phyloP scores from a whole-genome alignment of 2,797 vertebrate species.

The Morelia viridis region DNA sequence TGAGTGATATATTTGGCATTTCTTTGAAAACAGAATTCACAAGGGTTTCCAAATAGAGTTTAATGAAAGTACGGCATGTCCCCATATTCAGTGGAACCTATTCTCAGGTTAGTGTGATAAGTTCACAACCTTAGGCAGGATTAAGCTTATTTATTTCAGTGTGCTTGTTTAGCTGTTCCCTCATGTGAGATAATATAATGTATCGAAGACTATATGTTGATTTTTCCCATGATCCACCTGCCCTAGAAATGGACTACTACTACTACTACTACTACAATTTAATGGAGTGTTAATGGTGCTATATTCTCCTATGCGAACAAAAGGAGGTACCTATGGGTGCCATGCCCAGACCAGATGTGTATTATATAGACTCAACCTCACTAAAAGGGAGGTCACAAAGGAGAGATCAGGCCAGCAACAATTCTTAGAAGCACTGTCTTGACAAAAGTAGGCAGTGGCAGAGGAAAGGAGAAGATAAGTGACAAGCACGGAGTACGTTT shows the following conservation, averaged over 20 bases:
- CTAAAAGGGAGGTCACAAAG: no score
- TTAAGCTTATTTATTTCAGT: neutral
- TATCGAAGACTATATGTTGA: neutral
- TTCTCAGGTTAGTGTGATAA: neutral
- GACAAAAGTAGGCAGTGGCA: neutral
- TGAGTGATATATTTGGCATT: neutral
- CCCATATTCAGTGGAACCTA: neutral
- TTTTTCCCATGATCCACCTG: no score
- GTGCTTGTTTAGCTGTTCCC: neutral
- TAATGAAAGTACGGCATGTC: neutral
- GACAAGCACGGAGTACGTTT: neutral
- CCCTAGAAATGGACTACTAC: neutral
- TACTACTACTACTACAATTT: no score
- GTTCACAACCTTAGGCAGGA: neutral
- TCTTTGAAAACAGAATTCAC: neutral
- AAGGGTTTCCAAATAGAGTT: neutral
- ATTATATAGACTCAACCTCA: no score
- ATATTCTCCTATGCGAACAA: no score
- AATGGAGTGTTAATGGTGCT: no score
- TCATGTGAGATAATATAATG: neutral
- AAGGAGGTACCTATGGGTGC: no score
- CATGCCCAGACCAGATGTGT: no score
- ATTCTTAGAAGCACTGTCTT: neutral
- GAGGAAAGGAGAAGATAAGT: neutral
- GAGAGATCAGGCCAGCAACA: neutral